Base-by-base conservation (phyloP, 2,113 vertebrate genomes). In the Cnemophilus loriae region DNA sequence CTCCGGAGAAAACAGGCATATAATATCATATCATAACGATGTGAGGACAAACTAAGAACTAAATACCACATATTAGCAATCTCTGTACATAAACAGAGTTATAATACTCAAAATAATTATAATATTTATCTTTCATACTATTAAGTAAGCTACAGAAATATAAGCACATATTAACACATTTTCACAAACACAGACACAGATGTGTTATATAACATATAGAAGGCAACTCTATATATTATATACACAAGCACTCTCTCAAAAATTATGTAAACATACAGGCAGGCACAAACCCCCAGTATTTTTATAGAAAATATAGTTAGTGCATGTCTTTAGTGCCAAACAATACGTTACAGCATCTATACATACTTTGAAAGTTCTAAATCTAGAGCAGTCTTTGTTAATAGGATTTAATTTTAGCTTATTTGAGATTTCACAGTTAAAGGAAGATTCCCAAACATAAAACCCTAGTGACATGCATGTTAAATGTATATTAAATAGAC, bases 131-230 rank as follows among this genome's bases (percentile, higher is more conserved):
- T 75, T 78, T 89, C n/a, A 74, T 64, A 75, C 44, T 78, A 47
- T 68, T 80, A 88, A 64, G 16, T 69, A 81, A 84, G 56, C 73
- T 94, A 81, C 44, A 87, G 46, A 87, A 84, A 91, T 93, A 95
- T 68, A 95, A 56, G 60, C 71, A 96, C 77, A 84, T 87, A 87
- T 89, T 87, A 94, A 82, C 77, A 95, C 33, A 87, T 87, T 75
- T 92, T 78, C 79, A 95, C 92, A 92, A 73, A 90, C 90, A 44
- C 22, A 80, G 23, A 84, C 80, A 92, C 49, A 84, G 49, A 87
- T 87, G 89, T 94, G 94, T 39, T 56, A 92, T 92, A 93, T 89
- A 94, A 97, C 78, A 95, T 56, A 95, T 75, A 95, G 93, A 93
- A 68, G 19, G 20, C n/a, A 52, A 21, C 21, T 84, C 89, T 87